A percentile compares a stretch with the other conserved stretches of the same genome.
These are phyloP conservation scores for Acanthosepion esculentum DNA, from an alignment of 2,888 invertebrate species.

Conservation along the genomic window DNA sequence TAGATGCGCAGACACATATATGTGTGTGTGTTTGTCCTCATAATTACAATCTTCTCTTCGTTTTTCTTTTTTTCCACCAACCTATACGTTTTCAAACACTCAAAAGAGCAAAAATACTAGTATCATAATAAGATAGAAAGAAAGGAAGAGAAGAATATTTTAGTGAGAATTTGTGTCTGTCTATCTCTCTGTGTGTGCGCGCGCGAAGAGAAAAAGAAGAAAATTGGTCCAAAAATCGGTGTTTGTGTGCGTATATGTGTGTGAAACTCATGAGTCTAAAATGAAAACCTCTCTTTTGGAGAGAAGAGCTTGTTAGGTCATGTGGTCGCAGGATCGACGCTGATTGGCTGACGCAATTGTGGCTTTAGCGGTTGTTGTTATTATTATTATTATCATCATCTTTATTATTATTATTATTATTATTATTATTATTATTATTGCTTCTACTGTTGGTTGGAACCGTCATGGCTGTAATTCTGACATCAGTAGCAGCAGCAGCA, in stretches of 20 bases:
- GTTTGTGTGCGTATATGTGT: background rate
- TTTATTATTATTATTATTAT: background rate
- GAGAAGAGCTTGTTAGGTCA: background rate
- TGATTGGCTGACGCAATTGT: slow-evolving; percentile 33
- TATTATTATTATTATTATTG: slow-evolving; percentile 33
- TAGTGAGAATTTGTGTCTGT: too few relatives aligned
- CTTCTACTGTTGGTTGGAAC: background rate
- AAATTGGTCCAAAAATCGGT: slow-evolving; percentile 3
- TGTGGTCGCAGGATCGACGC: background rate
- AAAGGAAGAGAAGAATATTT: too few relatives aligned
- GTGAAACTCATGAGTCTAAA: background rate
- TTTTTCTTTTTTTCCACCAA: too few relatives aligned
- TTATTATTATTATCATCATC: background rate
- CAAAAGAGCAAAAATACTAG: too few relatives aligned
- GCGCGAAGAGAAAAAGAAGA: background rate
- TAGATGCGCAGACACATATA: too few relatives aligned
- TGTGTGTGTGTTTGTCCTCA: too few relatives aligned
- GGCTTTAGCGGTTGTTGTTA: background rate
- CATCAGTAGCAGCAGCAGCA: background rate
- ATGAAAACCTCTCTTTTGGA: background rate
- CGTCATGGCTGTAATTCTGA: background rate
- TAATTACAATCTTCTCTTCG: too few relatives aligned
- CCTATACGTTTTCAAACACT: too few relatives aligned
- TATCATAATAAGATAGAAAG: too few relatives aligned
- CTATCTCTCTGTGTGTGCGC: too few relatives aligned